Percentiles rank a stretch among this genome's conserved stretches.
Evolutionary conservation across 2,113 vertebrate species (phyloP).

Genomic region (Rhizomys pruinosus): DNA sequence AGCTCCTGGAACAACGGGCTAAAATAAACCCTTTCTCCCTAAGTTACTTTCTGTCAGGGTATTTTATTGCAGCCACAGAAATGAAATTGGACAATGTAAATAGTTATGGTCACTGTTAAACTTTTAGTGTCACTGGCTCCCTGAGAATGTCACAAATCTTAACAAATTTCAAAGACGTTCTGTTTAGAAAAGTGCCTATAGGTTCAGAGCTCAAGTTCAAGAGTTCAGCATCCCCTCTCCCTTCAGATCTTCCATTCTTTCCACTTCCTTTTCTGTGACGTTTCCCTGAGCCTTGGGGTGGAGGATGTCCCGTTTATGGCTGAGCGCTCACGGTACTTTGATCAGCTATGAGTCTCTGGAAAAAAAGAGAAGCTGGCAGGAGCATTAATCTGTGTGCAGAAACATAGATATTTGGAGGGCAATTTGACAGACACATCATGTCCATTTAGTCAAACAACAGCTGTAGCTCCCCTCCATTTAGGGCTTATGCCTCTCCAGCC

Average conservation of each 20-base stretch:
- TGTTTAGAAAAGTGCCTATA: neutral
- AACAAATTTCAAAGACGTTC: neutral
- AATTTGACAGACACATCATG: neutral
- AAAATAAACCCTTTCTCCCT: neutral
- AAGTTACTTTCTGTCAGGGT: neutral
- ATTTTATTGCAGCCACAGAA: neutral
- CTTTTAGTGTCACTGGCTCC: neutral
- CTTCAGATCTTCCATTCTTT: neutral
- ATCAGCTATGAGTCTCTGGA: too few species aligned
- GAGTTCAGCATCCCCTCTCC: neutral
- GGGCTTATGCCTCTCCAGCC: neutral
- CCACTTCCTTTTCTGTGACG: neutral
- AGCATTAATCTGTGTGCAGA: neutral
- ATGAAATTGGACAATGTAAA: neutral
- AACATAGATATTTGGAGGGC: neutral
- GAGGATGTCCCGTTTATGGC: neutral
- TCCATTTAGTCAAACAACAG: neutral
- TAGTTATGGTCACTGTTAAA: neutral
- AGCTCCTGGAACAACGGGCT: neutral
- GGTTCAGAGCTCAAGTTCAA: neutral
- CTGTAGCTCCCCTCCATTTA: neutral
- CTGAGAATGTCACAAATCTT: neutral
- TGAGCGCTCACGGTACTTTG: neutral
- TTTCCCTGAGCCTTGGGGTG: neutral
- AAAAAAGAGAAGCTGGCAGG: neutral